Evolutionary conservation across 2,888 invertebrate genomes (phyloP).

Genomic region (Campopleginae sp.): DNA sequence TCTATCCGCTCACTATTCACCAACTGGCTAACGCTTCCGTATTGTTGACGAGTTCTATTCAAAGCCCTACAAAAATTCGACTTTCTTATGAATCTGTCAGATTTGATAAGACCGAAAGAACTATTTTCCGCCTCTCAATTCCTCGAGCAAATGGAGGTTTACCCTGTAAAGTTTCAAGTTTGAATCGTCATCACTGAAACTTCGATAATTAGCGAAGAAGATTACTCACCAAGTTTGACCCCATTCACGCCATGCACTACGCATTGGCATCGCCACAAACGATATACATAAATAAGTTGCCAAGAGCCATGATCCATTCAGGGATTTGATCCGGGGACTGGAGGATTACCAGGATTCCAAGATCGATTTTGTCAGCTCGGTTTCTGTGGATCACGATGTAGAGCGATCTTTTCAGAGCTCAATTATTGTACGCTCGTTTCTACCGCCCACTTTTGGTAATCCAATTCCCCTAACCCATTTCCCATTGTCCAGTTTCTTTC

Average conservation of each 20-base stretch:
- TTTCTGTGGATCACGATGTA: not conserved
- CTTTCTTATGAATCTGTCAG: slow-evolving; percentile 36
- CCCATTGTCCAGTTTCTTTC: not conserved
- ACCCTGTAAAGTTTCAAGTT: not conserved
- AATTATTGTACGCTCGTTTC: not conserved
- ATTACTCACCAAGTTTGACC: not conserved
- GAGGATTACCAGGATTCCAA: not conserved
- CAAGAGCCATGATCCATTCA: not conserved
- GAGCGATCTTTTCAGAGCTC: not conserved
- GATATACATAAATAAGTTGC: not conserved
- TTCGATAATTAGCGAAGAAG: not conserved
- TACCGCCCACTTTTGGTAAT: not conserved
- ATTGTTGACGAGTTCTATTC: not conserved
- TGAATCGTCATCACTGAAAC: not conserved
- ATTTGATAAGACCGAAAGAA: slow-evolving; percentile 14
- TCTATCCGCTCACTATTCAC: slow-evolving; percentile 5
- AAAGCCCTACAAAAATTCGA: not conserved
- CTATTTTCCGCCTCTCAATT: not conserved
- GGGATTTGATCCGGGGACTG: not conserved
- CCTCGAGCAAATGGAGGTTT: not conserved
- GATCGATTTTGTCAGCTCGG: not conserved
- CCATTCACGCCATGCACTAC: not conserved
- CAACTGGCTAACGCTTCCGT: not conserved
- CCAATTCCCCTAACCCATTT: not conserved
- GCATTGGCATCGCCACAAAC: not conserved